phyloP scores from a whole-genome alignment of 2,113 vertebrate genomes.

The Atrichornis clamosus region DNA sequence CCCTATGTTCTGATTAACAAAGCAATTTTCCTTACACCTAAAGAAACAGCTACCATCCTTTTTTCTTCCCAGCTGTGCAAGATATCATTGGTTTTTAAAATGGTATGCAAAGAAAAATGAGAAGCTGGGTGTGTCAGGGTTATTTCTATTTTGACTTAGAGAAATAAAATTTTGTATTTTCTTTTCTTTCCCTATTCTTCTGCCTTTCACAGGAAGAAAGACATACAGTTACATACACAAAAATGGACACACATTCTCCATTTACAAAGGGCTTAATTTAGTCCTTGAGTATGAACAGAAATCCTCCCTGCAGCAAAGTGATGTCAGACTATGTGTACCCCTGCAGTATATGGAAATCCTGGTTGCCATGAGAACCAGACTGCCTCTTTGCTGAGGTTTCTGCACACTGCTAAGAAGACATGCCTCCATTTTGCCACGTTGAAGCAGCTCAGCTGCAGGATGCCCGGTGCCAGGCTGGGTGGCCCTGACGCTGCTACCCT shows the following conservation, averaged over 20 bases:
- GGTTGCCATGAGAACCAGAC: slow-evolving; percentile 64
- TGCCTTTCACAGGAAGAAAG: not conserved
- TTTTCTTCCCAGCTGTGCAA: not conserved
- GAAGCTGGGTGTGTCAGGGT: not conserved
- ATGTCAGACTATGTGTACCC: slow-evolving; percentile 43
- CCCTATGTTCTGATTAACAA: not conserved
- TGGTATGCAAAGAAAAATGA: not conserved
- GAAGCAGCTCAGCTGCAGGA: not conserved
- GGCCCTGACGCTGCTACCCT: not conserved
- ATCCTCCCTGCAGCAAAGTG: slow-evolving; percentile 67
- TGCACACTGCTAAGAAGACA: not conserved
- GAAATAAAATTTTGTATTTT: not conserved
- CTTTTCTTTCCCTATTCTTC: not conserved
- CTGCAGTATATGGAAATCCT: slow-evolving; percentile 65
- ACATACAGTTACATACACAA: not conserved
- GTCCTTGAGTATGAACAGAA: slow-evolving; percentile 26
- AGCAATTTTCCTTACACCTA: not conserved
- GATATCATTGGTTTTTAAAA: not conserved
- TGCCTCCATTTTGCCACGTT: slow-evolving; percentile 18
- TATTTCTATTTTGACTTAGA: not conserved
- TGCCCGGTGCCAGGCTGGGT: not conserved
- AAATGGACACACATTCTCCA: not conserved
- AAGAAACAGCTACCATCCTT: not conserved
- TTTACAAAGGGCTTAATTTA: slow-evolving; percentile 40
- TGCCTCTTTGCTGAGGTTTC: slow-evolving; percentile 13